Evolutionary conservation across 2,888 invertebrate genomes (phyloP), one percentile per base, ranked within the genome.

Genomic region (Augochlorella aurata): DNA sequence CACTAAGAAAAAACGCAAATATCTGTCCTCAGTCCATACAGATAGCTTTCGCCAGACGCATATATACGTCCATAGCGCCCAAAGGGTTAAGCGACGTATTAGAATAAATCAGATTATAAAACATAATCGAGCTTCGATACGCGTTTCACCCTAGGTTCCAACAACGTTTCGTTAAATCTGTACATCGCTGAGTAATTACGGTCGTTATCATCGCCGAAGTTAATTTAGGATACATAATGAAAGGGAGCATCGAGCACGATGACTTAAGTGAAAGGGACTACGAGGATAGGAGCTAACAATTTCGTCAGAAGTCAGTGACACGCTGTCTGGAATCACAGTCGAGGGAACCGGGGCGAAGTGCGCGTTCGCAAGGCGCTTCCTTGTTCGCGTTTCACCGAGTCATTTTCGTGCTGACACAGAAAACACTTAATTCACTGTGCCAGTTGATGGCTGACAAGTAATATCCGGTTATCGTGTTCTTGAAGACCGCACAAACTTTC

Each of bases 401-500:
- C 88, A 87, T 87, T 91, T 86, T 88, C 89, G 79, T 85, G 89
- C 85, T 87, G 66, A 82, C 84, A 79, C 81, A 82, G 84, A 90
- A 92, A 92, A 91, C 90, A 91, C 90, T 92, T 91, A 89, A 92
- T 92, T 89, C 87, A 81, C 70, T 78, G 85, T 78, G 87, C 81
- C 78, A 74, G 84, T 77, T 80, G 85, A 89, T 88, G 85, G 84
- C 86, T 87, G 90, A 90, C 90, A 90, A 89, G 90, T 90, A 92
- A 92, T 92, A 91, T 92, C 92, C 92, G 90, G 88, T 88, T 89
- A 91, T 92, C 91, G 89, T 88, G 88, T 85, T 87, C 73, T 81
- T 54, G 74, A 76, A 86, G 85, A 88, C 84, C 81, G 70, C 76
- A 65, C 66, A 81, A 90, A 90, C 83, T 90, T 90, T 89, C 73